Evolutionary conservation across 1,140 invertebrate species (phyloP).

Genomic region (Zaprionus taronus): DNA sequence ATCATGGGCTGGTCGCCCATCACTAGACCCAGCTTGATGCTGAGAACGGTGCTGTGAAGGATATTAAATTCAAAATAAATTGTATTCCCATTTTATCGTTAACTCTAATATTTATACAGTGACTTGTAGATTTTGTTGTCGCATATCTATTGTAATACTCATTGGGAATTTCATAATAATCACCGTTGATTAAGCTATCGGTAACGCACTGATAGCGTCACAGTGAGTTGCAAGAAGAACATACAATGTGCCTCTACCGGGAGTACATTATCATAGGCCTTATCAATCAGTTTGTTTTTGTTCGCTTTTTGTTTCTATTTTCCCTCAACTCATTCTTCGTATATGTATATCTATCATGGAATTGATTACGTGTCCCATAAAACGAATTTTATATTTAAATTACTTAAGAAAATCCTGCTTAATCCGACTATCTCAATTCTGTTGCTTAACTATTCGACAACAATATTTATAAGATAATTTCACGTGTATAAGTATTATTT

Average conservation of each 20-base stretch:
- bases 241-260: not conserved
- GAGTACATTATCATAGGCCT: not conserved
- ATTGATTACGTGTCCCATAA: not conserved
- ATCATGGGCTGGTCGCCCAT: slow-evolving; percentile 90
- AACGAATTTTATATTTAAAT: not conserved
- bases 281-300: not conserved
- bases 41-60: slow-evolving; percentile 87
- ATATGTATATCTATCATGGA: not conserved
- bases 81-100: no score
- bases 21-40: slow-evolving; percentile 89
- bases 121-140: not conserved
- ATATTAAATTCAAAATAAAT: not conserved
- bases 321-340: not conserved
- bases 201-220: slow-evolving; percentile 15
- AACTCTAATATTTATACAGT: not conserved
- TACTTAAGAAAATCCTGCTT: not conserved
- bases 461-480: not conserved
- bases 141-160: not conserved
- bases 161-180: slow-evolving; percentile 18
- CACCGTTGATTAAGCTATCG: not conserved
- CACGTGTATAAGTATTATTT: not conserved
- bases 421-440: not conserved
- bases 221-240: not conserved
- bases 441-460: not conserved
- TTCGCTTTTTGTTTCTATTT: not conserved